These are phyloP conservation scores for Frieseomelitta varia DNA, from an alignment of 1,140 invertebrate species.

Conservation along the genomic window DNA sequence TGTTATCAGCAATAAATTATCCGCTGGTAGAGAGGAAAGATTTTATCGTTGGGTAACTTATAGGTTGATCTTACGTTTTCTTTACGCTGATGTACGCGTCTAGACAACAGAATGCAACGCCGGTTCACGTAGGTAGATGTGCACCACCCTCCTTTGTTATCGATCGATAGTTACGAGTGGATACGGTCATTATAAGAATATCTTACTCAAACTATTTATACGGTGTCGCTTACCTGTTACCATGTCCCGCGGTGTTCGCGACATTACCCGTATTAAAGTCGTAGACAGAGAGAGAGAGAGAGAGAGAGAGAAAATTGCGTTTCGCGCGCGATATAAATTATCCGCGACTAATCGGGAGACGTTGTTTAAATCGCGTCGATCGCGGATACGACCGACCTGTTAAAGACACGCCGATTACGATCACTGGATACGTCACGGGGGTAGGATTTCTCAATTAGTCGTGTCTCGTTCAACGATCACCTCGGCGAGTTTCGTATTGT, in stretches of 20 bases:
- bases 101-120: constrained; percentile 36
- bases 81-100: constrained; percentile 37
- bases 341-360: background rate
- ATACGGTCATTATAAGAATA: constrained; percentile 41
- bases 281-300: too few species aligned
- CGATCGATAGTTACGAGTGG: constrained; percentile 30
- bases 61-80: constrained; percentile 18
- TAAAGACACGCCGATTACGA: background rate
- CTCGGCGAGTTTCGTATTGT: too few species aligned
- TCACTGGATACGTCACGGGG: background rate
- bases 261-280: background rate
- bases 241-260: background rate
- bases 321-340: constrained; percentile 16
- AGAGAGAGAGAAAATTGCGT: too few species aligned
- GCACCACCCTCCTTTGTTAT: constrained; percentile 48
- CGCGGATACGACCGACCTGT: background rate
- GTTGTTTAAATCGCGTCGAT: background rate
- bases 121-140: constrained; percentile 35
- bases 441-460: background rate
- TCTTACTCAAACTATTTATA: constrained; percentile 36
- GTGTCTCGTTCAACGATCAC: background rate
- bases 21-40: constrained; percentile 29
- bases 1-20: constrained; percentile 24
- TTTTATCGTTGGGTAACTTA: constrained; percentile 58
- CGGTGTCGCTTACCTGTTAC: constrained; percentile 10